Base-by-base conservation (phyloP, 1,140 invertebrate species). In the Drosophila orena region DNA sequence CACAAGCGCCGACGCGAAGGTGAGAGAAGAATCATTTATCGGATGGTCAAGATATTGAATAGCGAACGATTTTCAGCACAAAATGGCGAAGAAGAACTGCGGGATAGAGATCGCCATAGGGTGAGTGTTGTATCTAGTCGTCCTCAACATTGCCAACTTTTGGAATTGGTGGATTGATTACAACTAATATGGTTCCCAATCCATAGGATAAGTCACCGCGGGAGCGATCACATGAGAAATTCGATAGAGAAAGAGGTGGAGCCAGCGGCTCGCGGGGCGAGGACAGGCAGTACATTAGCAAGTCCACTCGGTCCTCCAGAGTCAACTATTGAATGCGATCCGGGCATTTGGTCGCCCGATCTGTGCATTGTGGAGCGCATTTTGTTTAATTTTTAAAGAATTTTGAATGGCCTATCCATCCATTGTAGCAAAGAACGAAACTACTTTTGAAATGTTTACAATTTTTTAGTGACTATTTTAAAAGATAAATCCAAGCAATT, bases 1-100 rank as follows among this genome's bases (percentile, higher is more conserved):
- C 95, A 96, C 79, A 96, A 96, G 85, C 93, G 96, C 55, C 94
- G 96, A 54, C 94, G 96, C 79, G 96, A 96, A 94, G 95, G 96
- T 96, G 93, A 90, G 76, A 78, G 91, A 69, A 66, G 69, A 52
- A 46, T 70, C 60, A 12, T 60, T 17, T 54, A 62, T 43, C n/a
- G 40, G 52, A 15, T 47, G 46, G 46, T 56, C 54, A 62, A 76
- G 50, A 65, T 37, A 55, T 71, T 62, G 53, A 91, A 74, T 52
- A 79, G 65, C 46, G 22, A 65, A 34, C 55, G 24, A 77, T 75
- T 79, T 73, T 70, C 34, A 92, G 90, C 78, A 59, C 91, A 91
- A 92, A 92, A 92, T 49, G 91, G 90, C 14, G 91, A 92, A 38
- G 91, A 92, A 22, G 91, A 92, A 46, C 30, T 83, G 10, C 73